These are phyloP conservation scores for Aproaerema taeniolella DNA, from an alignment of 2,888 invertebrate species.

Conservation along the genomic window DNA sequence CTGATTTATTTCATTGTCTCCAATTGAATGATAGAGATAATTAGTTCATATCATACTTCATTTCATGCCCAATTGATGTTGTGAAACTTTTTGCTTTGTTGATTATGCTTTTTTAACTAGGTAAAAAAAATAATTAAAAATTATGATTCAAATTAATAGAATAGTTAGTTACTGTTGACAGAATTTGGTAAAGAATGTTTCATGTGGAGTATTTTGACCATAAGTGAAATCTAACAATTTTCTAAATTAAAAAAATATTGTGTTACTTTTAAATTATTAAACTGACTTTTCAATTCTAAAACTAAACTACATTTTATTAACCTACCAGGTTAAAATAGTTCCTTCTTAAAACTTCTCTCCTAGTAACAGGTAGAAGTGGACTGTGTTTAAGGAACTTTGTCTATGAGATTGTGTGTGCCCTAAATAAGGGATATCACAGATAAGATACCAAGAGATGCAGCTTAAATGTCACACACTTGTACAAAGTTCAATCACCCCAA, in stretches of 20 bases:
- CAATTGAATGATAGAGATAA: conserved; percentile 55
- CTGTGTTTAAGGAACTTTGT: not conserved
- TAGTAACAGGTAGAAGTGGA: too few species aligned
- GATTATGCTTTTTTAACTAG: not conserved
- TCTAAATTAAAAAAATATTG: too few species aligned
- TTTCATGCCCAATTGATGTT: conserved; percentile 7
- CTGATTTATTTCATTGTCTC: conserved; percentile 46
- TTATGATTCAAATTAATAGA: too few species aligned
- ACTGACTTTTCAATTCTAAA: too few species aligned
- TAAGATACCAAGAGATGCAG: conserved; percentile 14
- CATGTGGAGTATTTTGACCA: too few species aligned
- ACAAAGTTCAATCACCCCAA: conserved; percentile 16
- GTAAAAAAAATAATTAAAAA: not conserved
- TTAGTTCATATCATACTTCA: conserved; percentile 28
- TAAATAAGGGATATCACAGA: conserved; percentile 8
- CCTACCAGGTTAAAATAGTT: too few species aligned
- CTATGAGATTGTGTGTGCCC: conserved; percentile 3
- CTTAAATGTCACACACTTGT: conserved; percentile 15
- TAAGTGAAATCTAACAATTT: too few species aligned
- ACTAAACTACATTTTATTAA: too few species aligned
- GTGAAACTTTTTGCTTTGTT: conserved; percentile 5
- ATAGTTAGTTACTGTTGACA: too few species aligned
- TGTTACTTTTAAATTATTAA: too few species aligned
- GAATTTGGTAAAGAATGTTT: too few species aligned
- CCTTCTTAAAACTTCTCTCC: too few species aligned